Base-by-base conservation (phyloP, 2,888 invertebrate genomes). In the Caenorhabditis sp. region DNA sequence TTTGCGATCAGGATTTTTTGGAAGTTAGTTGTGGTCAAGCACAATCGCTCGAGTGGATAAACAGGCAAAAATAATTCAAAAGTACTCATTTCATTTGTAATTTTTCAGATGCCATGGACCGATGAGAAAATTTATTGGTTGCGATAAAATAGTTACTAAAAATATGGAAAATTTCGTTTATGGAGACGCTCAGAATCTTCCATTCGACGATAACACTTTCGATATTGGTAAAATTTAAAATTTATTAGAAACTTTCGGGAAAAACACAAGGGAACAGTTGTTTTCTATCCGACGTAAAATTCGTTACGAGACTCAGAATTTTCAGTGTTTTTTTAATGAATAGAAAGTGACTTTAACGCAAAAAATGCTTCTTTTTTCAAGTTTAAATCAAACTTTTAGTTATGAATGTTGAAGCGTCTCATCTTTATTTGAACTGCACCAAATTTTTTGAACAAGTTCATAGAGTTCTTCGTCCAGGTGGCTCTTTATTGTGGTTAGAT, bases 21-120 rank as follows among this genome's bases (percentile, higher is more conserved):
- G 84, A 84, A 69, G 78, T 84, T 19, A 83, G 84, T 53, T 84
- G 84, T 65, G 84, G 84, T 31, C 76, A 81, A 53, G 83, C 83
- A n/a, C 67, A 76, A 21, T 82, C 83, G 0, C 26, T 84, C 0
- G 67, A 80, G 49, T 83, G 81, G 83, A 81, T 84, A 3, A 66
- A 69, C 63, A 69, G 66, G 83, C 83, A 50, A 17, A 37, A 5
- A 58, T 62, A 19, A 23, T 49, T 26, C 12, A 43, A 21, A n/a
- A n/a, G n/a, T n/a, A n/a, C n/a, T 24, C 8, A 55, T 17, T 23
- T 26, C 4, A 62, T n/a, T 43, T n/a, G 23, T 4, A 51, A 37
- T 19, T 49, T 71, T 76, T 64, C 62, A 84, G 84, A 49, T 68
- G 71, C 24, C 83, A 84, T 63, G 76, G 81, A 10, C 71, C 78